Evolutionary conservation across 2,797 vertebrate species (phyloP).

Genomic region (Pseudomugil tenellus): DNA sequence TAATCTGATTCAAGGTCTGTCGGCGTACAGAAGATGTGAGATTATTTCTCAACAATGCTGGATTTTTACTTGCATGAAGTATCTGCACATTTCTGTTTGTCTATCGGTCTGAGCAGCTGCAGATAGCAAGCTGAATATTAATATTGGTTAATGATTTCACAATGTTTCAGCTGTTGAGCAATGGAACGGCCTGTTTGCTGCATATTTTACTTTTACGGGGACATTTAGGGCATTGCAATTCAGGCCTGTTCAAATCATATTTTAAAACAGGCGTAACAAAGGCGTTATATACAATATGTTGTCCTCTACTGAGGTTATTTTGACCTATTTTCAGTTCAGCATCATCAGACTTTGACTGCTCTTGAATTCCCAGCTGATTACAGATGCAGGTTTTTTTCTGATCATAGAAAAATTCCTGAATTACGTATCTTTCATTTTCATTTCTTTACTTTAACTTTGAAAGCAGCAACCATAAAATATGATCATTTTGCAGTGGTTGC

Average conservation of each 20-base stretch:
- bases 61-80: slow-evolving; percentile 4
- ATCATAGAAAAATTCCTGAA: too few relatives aligned
- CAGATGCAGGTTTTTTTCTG: not conserved
- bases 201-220: slow-evolving; percentile 6
- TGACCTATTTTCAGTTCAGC: not conserved
- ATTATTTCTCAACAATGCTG: slow-evolving; percentile 14
- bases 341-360: too few relatives aligned
- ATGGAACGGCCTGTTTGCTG: slow-evolving; percentile 24
- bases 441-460: not conserved
- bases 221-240: not conserved
- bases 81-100: slow-evolving; percentile 25
- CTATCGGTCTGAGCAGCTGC: slow-evolving; percentile 1
- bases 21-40: slow-evolving; percentile 38
- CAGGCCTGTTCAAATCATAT: not conserved
- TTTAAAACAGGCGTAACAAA: not conserved
- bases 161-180: slow-evolving; percentile 41
- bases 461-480: not conserved
- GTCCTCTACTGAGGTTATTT: not conserved
- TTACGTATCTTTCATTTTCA: too few relatives aligned
- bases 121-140: slow-evolving; percentile 22
- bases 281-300: not conserved
- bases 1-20: slow-evolving; percentile 7
- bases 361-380: too few relatives aligned
- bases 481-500: not conserved
- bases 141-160: slow-evolving; percentile 52